phyloP scores from a whole-genome alignment of 2,113 vertebrate species.

The Cyrtonyx montezumae region DNA sequence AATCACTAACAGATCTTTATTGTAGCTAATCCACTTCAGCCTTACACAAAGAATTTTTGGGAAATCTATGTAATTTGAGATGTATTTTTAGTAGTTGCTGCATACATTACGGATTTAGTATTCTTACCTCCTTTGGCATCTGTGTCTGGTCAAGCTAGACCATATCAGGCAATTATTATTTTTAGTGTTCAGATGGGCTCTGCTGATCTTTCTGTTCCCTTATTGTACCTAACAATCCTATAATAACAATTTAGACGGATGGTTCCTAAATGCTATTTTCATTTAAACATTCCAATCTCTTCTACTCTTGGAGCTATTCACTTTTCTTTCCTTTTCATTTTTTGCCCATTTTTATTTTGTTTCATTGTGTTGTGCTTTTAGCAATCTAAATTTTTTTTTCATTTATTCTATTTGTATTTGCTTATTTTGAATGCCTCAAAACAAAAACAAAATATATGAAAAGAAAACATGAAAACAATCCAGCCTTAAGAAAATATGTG shows the following conservation, averaged over 20 bases:
- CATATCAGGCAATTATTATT: slow-evolving; percentile 6
- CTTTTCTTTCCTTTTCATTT: not conserved
- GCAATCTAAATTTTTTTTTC: not conserved
- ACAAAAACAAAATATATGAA: not conserved
- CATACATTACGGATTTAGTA: not conserved
- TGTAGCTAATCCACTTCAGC: not conserved
- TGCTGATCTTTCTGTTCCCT: not conserved
- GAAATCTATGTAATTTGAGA: not conserved
- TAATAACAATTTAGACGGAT: not conserved
- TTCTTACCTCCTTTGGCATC: slow-evolving; percentile 7
- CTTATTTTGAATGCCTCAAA: not conserved
- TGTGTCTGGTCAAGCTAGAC: not conserved
- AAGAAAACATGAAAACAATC: not conserved
- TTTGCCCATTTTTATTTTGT: not conserved
- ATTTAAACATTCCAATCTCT: not conserved
- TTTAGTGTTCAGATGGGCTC: not conserved
- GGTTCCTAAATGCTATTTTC: not conserved
- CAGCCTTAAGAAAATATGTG: not conserved
- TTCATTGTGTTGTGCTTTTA: not conserved
- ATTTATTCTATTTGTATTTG: not conserved
- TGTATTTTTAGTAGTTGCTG: not conserved
- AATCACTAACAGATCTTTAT: not conserved
- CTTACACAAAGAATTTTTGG: slow-evolving; percentile 2
- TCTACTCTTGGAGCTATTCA: not conserved
- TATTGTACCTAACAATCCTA: not conserved